phyloP scores from a whole-genome alignment of 1,140 invertebrate species.

The honey bee (Apis mellifera) region Amel_HAv3.1 CM009939.2:7491501-7492000 shows the following conservation, averaged over 20 bases:
- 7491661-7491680: not conserved
- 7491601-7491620: not conserved
- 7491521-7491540: not conserved
- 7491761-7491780: not conserved
- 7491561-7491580: not conserved
- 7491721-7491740: not conserved
- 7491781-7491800: not conserved
- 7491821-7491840: constrained; percentile 35
- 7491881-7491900: constrained; percentile 16
- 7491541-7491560: not conserved
- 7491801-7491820: not conserved
- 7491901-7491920: not conserved
- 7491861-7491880: constrained; percentile 73
- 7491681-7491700: constrained; percentile 70
- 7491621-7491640: constrained; percentile 19
- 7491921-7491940: not conserved
- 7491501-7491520: constrained; percentile 67
- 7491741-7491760: not conserved
- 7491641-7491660: constrained; percentile 9
- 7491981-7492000: not conserved
- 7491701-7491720: constrained; percentile 60
- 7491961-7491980: not conserved
- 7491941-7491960: not conserved
- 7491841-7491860: constrained; percentile 62
- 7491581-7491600: not conserved